Evolutionary conservation across 2,113 vertebrate genomes (phyloP).

Genomic region (Tragelaphus imberbis): DNA sequence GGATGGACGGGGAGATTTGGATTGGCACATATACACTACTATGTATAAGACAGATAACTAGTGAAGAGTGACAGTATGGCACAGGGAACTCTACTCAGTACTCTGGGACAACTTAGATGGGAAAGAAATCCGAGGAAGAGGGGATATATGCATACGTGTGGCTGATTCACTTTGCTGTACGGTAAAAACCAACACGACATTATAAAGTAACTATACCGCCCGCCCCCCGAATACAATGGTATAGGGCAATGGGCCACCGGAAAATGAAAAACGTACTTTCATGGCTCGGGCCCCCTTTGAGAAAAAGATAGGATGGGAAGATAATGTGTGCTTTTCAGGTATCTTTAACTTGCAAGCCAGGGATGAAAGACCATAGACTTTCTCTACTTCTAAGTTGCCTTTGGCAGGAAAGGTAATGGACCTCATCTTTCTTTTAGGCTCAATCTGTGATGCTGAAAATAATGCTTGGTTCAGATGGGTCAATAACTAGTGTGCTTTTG

Average conservation of each 20-base stretch:
- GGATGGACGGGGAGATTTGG: not conserved
- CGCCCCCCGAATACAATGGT: rapidly evolving
- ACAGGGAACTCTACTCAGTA: not conserved
- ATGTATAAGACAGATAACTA: not conserved
- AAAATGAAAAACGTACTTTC: not conserved
- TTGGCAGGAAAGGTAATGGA: not conserved
- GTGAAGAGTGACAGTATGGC: not conserved
- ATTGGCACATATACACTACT: not conserved
- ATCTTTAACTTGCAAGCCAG: not conserved
- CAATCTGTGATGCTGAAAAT: not conserved
- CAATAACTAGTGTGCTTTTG: not conserved
- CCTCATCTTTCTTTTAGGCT: no score
- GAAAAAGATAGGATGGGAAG: not conserved
- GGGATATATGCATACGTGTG: rapidly evolving
- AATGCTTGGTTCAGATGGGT: not conserved
- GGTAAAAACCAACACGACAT: not conserved
- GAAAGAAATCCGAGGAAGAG: not conserved
- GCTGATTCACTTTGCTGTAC: not conserved
- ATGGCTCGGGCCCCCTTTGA: not conserved
- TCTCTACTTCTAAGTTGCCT: not conserved
- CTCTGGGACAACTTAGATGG: not conserved
- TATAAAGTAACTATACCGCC: not conserved
- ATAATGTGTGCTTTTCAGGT: not conserved
- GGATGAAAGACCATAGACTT: not conserved
- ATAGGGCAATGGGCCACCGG: not conserved